phyloP scores from a whole-genome alignment of 2,888 invertebrate species.

The Ashinkailepas kermadecensis region DNA sequence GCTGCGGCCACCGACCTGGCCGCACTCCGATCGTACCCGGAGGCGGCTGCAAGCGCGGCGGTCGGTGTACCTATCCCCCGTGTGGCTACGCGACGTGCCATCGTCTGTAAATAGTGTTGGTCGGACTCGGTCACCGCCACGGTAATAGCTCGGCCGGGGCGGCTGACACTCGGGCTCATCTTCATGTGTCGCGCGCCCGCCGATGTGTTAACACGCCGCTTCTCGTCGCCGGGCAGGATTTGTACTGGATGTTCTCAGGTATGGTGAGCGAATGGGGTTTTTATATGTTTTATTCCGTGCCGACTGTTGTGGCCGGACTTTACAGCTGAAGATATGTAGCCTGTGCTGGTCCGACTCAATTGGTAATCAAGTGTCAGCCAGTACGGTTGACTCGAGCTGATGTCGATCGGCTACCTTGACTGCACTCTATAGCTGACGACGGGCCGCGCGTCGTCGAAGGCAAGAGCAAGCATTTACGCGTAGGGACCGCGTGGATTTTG shows the following conservation, averaged over 20 bases:
- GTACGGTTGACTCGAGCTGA: too few relatives aligned
- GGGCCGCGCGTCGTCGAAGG: too few relatives aligned
- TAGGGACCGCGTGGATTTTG: background rate
- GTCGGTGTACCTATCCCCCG: too few relatives aligned
- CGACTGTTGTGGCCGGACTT: background rate
- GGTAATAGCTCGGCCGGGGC: background rate
- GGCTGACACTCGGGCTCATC: background rate
- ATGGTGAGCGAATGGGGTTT: background rate
- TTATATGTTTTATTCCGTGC: background rate
- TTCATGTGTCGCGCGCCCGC: background rate
- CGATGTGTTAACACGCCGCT: background rate
- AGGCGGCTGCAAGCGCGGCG: too few relatives aligned
- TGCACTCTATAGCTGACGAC: too few relatives aligned
- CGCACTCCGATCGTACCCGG: too few relatives aligned
- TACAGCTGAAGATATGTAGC: too few relatives aligned
- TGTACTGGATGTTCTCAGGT: conserved; percentile 18
- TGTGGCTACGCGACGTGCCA: too few relatives aligned
- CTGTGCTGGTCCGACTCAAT: too few relatives aligned
- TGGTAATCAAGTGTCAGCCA: too few relatives aligned
- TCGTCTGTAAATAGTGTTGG: background rate
- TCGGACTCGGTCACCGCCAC: background rate
- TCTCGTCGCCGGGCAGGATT: background rate
- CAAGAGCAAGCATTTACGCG: background rate
- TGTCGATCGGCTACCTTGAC: too few relatives aligned
- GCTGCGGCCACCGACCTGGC: background rate